These are phyloP conservation scores for Gallinago undulata DNA, from an alignment of 2,113 vertebrate genomes.

Conservation along the genomic window DNA sequence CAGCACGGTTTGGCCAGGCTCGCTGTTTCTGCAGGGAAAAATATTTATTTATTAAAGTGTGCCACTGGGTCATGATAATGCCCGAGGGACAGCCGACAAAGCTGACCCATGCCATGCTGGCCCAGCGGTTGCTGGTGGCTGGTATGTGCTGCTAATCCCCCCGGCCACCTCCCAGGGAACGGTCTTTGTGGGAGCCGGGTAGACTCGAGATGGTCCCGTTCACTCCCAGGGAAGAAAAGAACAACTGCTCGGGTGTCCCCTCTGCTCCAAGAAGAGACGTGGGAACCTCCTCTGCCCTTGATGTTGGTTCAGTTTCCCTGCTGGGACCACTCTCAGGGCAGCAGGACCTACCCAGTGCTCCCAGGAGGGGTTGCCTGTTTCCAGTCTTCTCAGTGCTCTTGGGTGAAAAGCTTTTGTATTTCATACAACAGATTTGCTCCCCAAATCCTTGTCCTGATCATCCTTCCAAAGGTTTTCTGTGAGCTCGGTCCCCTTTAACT, in stretches of 20 bases:
- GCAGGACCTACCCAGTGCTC: neutral
- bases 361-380: neutral
- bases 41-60: neutral
- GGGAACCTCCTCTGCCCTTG: neutral
- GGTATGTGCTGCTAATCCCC: neutral
- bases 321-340: neutral
- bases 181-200: accelerated
- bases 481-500: neutral
- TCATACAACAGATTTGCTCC: neutral
- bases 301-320: neutral
- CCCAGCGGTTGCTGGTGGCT: accelerated
- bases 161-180: accelerated
- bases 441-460: neutral
- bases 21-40: neutral
- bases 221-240: accelerated
- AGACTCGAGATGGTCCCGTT: accelerated
- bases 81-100: neutral
- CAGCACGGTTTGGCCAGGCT: neutral
- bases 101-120: neutral
- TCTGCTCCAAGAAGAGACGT: neutral
- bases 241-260: accelerated
- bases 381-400: accelerated
- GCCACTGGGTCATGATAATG: neutral
- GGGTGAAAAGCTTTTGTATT: neutral
- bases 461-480: neutral